Conservation (phyloP, 2,888 invertebrate species). For the Antitype chi region DNA sequence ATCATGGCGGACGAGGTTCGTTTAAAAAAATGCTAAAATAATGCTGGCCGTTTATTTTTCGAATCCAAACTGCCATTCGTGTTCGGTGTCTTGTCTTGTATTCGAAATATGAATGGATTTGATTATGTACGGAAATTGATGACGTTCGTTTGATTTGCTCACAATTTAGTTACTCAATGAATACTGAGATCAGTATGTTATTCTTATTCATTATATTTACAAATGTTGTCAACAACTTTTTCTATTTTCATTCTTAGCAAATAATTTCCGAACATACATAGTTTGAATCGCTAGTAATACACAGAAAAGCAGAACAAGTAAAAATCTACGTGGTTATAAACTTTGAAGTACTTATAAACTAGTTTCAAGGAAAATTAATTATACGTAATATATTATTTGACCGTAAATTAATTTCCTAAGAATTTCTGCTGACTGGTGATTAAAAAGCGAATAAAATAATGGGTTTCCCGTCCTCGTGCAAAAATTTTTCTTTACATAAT, state of each 20-base stretch:
- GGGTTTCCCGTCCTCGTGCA: not conserved
- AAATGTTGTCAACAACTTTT: not conserved
- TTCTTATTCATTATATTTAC: not conserved
- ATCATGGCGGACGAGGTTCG: constrained; percentile 3
- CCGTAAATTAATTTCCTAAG: not conserved
- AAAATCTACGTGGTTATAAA: not conserved
- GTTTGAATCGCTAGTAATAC: not conserved
- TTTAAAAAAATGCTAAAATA: not conserved
- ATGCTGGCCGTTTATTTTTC: not conserved
- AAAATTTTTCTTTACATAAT: not conserved
- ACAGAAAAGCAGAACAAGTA: not conserved
- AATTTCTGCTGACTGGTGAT: not conserved
- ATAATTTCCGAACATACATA: not conserved
- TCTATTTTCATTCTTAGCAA: not conserved
- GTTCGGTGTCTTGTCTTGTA: constrained; percentile 1
- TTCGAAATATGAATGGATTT: constrained; percentile 20
- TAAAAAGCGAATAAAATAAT: not conserved
- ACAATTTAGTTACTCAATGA: constrained; percentile 17
- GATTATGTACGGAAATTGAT: constrained; percentile 6
- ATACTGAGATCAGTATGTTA: not conserved
- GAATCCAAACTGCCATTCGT: not conserved
- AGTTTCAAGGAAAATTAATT: not conserved
- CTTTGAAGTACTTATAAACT: not conserved
- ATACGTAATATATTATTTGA: not conserved
- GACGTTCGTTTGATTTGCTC: constrained; percentile 22